These are phyloP conservation scores for Zootoca vivipara DNA, from an alignment of 2,113 vertebrate genomes.

Conservation along the genomic window DNA sequence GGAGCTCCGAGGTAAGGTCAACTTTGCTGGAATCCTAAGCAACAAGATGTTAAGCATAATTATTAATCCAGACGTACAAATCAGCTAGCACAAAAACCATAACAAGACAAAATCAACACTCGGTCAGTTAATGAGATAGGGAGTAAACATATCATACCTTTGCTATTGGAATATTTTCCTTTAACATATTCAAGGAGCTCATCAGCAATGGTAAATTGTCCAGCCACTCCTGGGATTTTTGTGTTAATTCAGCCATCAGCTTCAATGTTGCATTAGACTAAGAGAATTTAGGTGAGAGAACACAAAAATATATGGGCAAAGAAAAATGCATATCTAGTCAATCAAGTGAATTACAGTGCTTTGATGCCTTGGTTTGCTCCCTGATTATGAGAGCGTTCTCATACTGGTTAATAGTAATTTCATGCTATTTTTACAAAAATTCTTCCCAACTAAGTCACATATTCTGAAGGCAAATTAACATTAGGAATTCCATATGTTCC, in stretches of 20 bases:
- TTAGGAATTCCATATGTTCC: background rate
- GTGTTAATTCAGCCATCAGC: slow-evolving; percentile 84
- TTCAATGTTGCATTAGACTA: slow-evolving; percentile 89
- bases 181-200: slow-evolving; percentile 80
- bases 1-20: background rate
- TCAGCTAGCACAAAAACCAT: background rate
- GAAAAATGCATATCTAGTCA: background rate
- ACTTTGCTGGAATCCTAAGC: background rate
- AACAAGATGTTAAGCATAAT: background rate
- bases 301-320: background rate
- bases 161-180: slow-evolving; percentile 85
- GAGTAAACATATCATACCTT: slow-evolving; percentile 77
- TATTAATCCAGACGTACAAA: background rate
- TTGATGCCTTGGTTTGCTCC: background rate
- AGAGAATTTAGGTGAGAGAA: slow-evolving; percentile 51
- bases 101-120: background rate
- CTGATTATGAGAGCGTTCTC: background rate
- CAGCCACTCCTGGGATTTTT: slow-evolving; percentile 88
- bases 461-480: slow-evolving; percentile 24
- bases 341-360: background rate
- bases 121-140: background rate
- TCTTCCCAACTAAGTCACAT: background rate
- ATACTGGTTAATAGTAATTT: background rate
- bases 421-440: background rate
- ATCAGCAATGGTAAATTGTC: slow-evolving; percentile 81